Conservation (phyloP, 2,888 invertebrate genomes). For the Hydroisotoma schaefferi region DNA sequence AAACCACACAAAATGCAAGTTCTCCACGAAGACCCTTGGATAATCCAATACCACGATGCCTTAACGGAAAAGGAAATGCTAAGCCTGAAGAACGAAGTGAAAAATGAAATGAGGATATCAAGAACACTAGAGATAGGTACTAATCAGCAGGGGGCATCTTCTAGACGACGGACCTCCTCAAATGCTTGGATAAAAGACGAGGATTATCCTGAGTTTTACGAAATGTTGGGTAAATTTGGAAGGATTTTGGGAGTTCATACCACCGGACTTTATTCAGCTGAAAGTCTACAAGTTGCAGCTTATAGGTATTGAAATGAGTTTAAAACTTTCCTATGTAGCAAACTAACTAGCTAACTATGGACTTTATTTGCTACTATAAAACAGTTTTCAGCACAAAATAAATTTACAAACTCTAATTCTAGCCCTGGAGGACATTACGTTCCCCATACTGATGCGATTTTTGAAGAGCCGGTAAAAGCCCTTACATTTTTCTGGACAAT, state of each 20-base stretch:
- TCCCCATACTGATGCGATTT: constrained; percentile 51
- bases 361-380: no score
- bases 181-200: constrained; percentile 35
- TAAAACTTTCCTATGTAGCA: not conserved
- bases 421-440: constrained; percentile 55
- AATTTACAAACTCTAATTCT: constrained; percentile 52
- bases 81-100: constrained; percentile 18
- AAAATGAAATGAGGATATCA: constrained; percentile 23
- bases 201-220: not conserved
- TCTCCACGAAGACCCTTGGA: constrained; percentile 27
- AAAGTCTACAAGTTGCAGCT: constrained; percentile 29
- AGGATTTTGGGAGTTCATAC: constrained; percentile 17
- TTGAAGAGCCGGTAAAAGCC: constrained; percentile 26
- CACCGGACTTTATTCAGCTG: constrained; percentile 16
- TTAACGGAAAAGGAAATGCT: constrained; percentile 17
- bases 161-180: constrained; percentile 34
- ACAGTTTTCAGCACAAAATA: not conserved
- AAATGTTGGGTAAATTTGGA: not conserved
- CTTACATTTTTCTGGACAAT: not conserved
- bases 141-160: constrained; percentile 6
- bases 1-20: constrained; percentile 37
- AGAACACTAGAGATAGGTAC: constrained; percentile 14
- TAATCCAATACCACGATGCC: constrained; percentile 27
- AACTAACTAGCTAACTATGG: no score
- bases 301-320: constrained; percentile 17